Evolutionary conservation across 2,888 invertebrate species (phyloP), one percentile per base, ranked within the genome.

Genomic region (Thera obeliscata): DNA sequence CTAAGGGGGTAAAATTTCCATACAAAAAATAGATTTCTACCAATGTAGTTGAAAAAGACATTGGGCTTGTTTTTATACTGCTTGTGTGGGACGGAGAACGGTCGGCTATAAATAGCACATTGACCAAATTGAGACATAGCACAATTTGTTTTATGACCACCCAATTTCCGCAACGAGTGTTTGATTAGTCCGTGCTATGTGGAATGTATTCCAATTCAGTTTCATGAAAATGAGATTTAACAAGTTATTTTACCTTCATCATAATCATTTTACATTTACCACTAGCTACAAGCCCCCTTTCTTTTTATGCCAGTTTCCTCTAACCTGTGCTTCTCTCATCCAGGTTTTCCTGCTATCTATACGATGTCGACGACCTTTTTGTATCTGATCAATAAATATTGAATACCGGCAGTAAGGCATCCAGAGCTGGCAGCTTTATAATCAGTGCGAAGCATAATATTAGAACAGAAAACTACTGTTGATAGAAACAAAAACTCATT

Each of bases 101-200:
- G 58, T 38, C 41, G 49, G 66, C 76, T 82, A 81, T 78, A 80
- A 81, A 84, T 83, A 83, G 79, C 69, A 62, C 46, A 63, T 64
- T 72, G 77, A 70, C 76, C 75, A 74, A 84, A 85, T 85, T 82
- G 79, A 84, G 84, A 77, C 84, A 81, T 84, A 65, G 74, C 71
- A 77, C 81, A 84, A 84, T 81, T 82, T 74, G 76, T 71, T 81
- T 82, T 78, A 84, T 75, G 74, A 73, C 73, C 74, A 64, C 71
- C 74, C 73, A 75, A 74, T 70, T 70, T 57, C 58, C 54, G 46
- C 33, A 48, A 65, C 71, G 72, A 75, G 70, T 59, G 66, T 67
- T 73, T 72, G 74, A 78, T 81, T 76, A 74, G 72, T 73, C 62
- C 67, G 11, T 61, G 22, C 50, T 56, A 66, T 7, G 11, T 55